These are phyloP conservation scores for Ammospiza nelsoni DNA, from an alignment of 2,113 vertebrate genomes.

Conservation along the genomic window DNA sequence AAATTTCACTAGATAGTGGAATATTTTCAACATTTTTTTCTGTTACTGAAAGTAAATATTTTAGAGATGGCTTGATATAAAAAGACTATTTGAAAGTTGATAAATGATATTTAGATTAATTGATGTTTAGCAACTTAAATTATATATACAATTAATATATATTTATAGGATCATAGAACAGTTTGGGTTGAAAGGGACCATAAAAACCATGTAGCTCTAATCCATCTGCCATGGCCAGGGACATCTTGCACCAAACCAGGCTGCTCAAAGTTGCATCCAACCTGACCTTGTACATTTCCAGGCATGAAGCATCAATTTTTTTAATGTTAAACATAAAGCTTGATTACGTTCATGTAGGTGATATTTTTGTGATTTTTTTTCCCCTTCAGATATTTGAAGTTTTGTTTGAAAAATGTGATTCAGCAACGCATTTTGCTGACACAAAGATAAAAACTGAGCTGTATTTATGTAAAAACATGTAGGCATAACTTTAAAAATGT, in stretches of 20 bases:
- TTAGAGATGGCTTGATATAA: not conserved
- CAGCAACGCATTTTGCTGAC: not conserved
- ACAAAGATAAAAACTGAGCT: not conserved
- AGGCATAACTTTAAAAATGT: slow-evolving; percentile 8
- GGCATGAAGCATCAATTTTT: not conserved
- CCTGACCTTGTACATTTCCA: not conserved
- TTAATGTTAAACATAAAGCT: not conserved
- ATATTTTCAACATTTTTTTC: not conserved
- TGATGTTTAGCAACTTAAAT: not conserved
- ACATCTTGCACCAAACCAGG: not conserved
- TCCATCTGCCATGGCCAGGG: not conserved
- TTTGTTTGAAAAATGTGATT: slow-evolving; percentile 5
- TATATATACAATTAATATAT: not conserved
- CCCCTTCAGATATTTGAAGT: not conserved
- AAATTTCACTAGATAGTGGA: not conserved
- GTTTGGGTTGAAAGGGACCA: not conserved
- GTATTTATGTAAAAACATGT: not conserved
- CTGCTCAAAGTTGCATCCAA: not conserved
- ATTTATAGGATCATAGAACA: not conserved
- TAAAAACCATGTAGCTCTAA: not conserved
- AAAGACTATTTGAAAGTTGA: not conserved
- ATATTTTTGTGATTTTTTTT: not conserved
- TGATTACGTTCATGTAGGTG: not conserved
- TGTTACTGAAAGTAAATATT: not conserved
- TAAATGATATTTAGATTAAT: not conserved